A percentile compares a stretch with the other conserved stretches of the same genome.
These are phyloP conservation scores for Dermochelys coriacea DNA, from an alignment of 2,797 vertebrate genomes.

Conservation along the genomic window DNA sequence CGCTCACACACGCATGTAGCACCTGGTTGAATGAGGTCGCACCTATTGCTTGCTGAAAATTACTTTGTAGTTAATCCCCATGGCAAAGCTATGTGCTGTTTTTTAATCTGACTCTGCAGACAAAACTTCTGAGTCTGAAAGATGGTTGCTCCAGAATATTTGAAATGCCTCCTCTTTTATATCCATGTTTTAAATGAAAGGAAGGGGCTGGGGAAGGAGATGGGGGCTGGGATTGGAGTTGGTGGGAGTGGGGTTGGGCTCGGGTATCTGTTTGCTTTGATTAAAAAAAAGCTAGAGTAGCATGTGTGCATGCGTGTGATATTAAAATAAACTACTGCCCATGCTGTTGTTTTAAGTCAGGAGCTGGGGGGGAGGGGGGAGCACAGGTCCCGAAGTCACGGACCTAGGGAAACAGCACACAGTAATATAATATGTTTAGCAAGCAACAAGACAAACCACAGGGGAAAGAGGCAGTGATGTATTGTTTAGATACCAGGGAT, in stretches of 20 bases:
- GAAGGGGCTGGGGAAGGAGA: neutral
- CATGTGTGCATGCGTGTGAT: conserved; percentile 3
- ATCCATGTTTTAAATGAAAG: neutral
- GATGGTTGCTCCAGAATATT: conserved; percentile 8
- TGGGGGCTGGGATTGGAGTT: neutral
- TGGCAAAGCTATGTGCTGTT: neutral
- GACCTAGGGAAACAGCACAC: neutral
- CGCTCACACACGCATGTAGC: neutral
- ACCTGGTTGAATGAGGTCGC: conserved; percentile 25
- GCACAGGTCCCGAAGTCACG: neutral
- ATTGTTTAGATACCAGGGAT: neutral
- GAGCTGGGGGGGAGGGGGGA: neutral
- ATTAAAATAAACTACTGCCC: neutral
- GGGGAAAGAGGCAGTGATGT: too few relatives aligned
- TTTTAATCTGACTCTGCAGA: conserved; percentile 1
- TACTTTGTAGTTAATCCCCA: conserved; percentile 24
- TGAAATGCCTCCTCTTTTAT: conserved; percentile 17
- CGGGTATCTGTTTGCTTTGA: neutral
- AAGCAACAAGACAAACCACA: neutral
- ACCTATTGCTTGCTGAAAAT: neutral
- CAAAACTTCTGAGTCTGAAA: neutral
- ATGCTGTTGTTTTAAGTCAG: neutral
- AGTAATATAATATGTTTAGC: neutral
- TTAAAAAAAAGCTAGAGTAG: neutral
- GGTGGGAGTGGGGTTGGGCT: neutral